A percentile compares a stretch with the other conserved stretches of the same genome.
These are phyloP conservation scores for Homarus americanus DNA, from an alignment of 1,140 invertebrate genomes.

Conservation along the genomic window DNA sequence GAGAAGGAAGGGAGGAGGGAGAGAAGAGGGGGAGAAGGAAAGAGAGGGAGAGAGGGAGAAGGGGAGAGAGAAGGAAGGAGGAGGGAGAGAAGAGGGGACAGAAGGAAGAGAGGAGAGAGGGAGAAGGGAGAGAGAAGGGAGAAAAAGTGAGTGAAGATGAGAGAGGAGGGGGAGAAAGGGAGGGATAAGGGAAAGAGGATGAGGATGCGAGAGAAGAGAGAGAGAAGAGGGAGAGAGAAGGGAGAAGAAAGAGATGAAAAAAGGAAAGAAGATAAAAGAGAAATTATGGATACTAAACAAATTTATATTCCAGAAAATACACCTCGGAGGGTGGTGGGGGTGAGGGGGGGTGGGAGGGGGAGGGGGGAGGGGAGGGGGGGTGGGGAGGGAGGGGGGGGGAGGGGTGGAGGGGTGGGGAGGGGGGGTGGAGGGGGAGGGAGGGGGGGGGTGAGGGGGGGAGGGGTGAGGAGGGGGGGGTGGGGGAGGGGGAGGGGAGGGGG, in stretches of 20 bases:
- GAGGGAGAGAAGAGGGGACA: not conserved
- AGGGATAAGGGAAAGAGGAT: slow-evolving; percentile 12
- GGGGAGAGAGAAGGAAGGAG: not conserved
- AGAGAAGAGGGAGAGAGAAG: not conserved
- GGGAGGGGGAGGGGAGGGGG: too few species aligned
- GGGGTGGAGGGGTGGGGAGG: too few species aligned
- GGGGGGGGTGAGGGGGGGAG: too few species aligned
- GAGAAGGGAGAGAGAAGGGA: not conserved
- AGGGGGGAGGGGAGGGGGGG: too few species aligned
- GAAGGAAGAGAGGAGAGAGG: not conserved
- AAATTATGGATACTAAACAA: not conserved
- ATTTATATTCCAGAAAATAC: too few species aligned
- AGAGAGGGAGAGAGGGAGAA: not conserved
- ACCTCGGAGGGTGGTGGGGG: too few species aligned
- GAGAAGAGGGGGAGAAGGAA: not conserved
- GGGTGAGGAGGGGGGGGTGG: too few species aligned
- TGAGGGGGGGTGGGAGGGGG: too few species aligned
- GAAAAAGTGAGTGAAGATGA: not conserved
- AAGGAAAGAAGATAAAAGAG: not conserved
- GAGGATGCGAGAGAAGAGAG: not conserved
- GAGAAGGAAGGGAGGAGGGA: not conserved
- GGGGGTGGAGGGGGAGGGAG: too few species aligned
- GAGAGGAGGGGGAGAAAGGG: slow-evolving; percentile 16
- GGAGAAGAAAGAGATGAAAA: not conserved
- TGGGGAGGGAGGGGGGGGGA: not conserved